Conservation (phyloP, 53 echinoderm and acorn worm genomes). For the Crossaster papposus region DNA sequence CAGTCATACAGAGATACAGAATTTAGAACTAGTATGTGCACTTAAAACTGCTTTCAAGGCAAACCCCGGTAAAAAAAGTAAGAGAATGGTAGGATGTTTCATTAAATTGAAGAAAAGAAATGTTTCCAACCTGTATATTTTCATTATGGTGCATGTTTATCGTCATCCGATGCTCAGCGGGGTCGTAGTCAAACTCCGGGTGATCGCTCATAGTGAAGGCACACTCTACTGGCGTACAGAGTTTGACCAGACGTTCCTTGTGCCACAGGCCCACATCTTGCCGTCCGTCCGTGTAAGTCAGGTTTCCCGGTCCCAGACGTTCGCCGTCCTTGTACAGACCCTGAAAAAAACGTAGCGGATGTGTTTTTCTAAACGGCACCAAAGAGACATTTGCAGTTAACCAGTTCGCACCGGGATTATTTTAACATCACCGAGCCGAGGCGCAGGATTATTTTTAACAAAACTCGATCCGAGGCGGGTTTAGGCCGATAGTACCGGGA, state of each 20-base stretch:
- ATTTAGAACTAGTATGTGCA: too few species aligned
- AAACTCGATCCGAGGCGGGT: too few species aligned
- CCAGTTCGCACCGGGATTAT: too few species aligned
- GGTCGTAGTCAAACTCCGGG: slow-evolving; percentile 83
- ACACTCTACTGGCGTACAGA: slow-evolving; percentile 71
- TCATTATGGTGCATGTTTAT: slow-evolving; percentile 40
- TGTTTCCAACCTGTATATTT: slow-evolving; percentile 12
- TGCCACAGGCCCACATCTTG: slow-evolving; percentile 94
- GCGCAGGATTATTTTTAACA: too few species aligned
- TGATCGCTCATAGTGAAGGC: slow-evolving; percentile 84
- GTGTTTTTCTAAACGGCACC: too few species aligned
- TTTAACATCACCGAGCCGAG: too few species aligned
- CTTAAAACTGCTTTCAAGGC: too few species aligned
- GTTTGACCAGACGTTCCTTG: slow-evolving; percentile 84
- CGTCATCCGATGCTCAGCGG: slow-evolving; percentile 63
- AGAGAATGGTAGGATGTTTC: background rate
- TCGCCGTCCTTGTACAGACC: slow-evolving; percentile 96
- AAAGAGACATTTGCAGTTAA: too few species aligned
- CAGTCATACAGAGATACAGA: too few species aligned
- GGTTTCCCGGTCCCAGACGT: slow-evolving; percentile 81
- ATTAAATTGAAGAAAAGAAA: background rate
- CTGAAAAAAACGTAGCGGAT: too few species aligned
- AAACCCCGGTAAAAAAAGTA: too few species aligned
- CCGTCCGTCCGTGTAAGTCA: slow-evolving; percentile 69
- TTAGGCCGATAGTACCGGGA: too few species aligned